Base-by-base conservation (phyloP, 1,140 invertebrate species). In the Bemisia tabaci region DNA sequence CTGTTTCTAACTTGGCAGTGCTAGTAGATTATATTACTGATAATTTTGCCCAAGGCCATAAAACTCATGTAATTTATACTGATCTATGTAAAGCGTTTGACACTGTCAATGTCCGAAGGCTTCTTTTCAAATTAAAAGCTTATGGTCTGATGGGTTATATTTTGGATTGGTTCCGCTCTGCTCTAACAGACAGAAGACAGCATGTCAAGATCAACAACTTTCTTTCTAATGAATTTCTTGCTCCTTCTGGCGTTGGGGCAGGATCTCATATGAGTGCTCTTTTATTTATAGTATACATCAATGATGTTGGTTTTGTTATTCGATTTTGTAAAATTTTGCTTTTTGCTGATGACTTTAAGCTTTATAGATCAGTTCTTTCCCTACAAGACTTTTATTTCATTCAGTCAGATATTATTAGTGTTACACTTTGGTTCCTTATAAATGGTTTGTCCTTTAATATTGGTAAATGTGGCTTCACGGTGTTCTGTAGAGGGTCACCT, bases 31-130 rank as follows among this genome's bases (percentile, higher is more conserved):
- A 33, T 25, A 27, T 60, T 22, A n/a, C 59, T 58, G 25, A 65
- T 33, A 27, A 12, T 27, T 27, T 65, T 26, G 59, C 59, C 11
- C 17, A 27, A 9, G 59, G 58, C 24, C 9, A 22, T 12, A 24
- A 65, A 65, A 60, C 17, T 33, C 5, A 65, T 65, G 59, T 60
- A 26, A 60, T 65, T 26, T 65, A 60, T 0, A 65, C 26, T n/a
- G 65, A 65, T 60, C 0, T 25, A 25, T 21, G 27, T 22, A 59
- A 65, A 60, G 22, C 23, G 24, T 63, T 63, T 26, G 62, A 63
- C 27, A 63, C 21, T 25, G 62, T 39, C 26, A 26, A 59, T 39
- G 12, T 12, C n/a, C 12, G n/a, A 12, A 58, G 12, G n/a, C 48
- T 58, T 58, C 12, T 58, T n/a, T n/a, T n/a, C n/a, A 63, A 63